Percentiles rank a stretch among this genome's conserved stretches.
Conservation (phyloP, 2,113 vertebrate species). For the Phrynosoma platyrhinos region DNA sequence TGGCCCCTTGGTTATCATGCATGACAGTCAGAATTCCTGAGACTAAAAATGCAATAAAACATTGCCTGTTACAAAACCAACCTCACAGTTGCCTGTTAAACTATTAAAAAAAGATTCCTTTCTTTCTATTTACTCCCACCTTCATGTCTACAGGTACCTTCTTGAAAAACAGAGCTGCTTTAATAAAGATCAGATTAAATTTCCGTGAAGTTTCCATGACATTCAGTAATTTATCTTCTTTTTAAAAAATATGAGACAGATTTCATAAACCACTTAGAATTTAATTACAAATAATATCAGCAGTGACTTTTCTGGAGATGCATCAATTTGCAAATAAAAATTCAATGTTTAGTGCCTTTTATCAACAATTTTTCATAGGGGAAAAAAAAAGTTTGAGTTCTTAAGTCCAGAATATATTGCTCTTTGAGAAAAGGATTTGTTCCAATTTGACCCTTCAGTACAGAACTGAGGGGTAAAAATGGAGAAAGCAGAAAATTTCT, state of each 20-base stretch:
- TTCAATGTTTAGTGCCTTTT: background rate
- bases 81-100: constrained; percentile 33
- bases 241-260: background rate
- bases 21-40: constrained; percentile 12
- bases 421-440: background rate
- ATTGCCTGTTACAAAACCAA: background rate
- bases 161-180: background rate
- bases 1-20: constrained; percentile 39
- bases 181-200: background rate
- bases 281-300: constrained; percentile 3
- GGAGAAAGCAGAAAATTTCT: background rate
- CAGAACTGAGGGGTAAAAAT: background rate
- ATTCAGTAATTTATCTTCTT: constrained; percentile 3
- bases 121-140: background rate
- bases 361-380: background rate
- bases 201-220: constrained; percentile 9
- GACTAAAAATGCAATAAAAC: constrained; percentile 21
- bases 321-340: constrained; percentile 13
- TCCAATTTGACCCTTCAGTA: background rate
- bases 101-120: constrained; percentile 17
- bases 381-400: background rate
- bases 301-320: constrained; percentile 16
- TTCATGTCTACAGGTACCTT: background rate
- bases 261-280: constrained; percentile 1
- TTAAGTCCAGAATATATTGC: background rate